Conservation (phyloP, 2,113 vertebrate species). For the Laticauda colubrina region DNA sequence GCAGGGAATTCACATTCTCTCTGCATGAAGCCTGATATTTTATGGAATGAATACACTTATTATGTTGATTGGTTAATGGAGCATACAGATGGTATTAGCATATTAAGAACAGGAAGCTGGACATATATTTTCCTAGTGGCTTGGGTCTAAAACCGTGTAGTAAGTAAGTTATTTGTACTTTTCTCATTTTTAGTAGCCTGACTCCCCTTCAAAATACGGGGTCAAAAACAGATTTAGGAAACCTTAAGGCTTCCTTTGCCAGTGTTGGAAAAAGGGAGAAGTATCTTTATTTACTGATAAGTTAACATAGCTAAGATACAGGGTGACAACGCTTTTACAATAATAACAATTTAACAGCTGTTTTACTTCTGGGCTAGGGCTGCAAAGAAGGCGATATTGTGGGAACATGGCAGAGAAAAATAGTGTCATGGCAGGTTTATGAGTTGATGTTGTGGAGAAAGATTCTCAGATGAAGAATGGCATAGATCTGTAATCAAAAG, state of each 20-base stretch:
- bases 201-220: not conserved
- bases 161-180: not conserved
- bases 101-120: not conserved
- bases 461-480: not conserved
- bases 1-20: constrained; percentile 24
- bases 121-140: not conserved
- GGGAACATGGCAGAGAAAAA: not conserved
- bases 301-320: not conserved
- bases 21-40: constrained; percentile 19
- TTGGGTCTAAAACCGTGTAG: not conserved
- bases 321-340: not conserved
- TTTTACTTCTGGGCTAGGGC: not conserved
- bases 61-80: constrained; percentile 29
- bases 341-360: not conserved
- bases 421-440: not conserved
- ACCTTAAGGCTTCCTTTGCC: not conserved
- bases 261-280: not conserved
- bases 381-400: not conserved
- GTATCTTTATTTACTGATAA: not conserved
- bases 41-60: constrained; percentile 24
- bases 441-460: not conserved
- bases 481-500: not conserved
- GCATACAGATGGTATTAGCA: not conserved
- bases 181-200: not conserved
- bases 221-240: not conserved